A percentile compares a stretch with the other conserved stretches of the same genome.
These are phyloP conservation scores for Battus philenor DNA, from an alignment of 1,140 invertebrate genomes.

Conservation along the genomic window DNA sequence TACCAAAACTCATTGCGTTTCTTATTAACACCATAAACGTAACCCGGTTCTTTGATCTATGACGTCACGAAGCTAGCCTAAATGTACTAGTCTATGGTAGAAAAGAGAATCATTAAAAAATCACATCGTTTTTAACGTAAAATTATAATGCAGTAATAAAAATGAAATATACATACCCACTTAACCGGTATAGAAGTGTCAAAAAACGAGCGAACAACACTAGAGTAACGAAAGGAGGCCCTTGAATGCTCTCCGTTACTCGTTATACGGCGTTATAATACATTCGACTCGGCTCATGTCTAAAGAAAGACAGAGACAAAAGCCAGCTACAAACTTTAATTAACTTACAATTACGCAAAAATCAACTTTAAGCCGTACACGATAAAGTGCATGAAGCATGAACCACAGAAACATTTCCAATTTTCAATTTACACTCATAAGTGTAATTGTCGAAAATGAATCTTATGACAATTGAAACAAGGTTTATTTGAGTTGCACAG, in stretches of 20 bases:
- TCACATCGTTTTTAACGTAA: too few relatives aligned
- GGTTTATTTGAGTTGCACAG: background rate
- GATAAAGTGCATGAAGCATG: slow-evolving; percentile 12
- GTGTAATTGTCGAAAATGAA: too few relatives aligned
- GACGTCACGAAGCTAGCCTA: too few relatives aligned
- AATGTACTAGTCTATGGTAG: too few relatives aligned
- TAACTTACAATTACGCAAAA: background rate
- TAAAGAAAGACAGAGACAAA: slow-evolving; percentile 1
- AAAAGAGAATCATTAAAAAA: too few relatives aligned
- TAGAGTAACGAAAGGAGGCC: background rate
- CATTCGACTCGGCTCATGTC: background rate
- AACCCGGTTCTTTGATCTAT: too few relatives aligned
- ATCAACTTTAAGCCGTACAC: background rate
- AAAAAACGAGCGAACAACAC: slow-evolving; percentile 8
- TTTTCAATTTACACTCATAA: too few relatives aligned
- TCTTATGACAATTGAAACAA: background rate
- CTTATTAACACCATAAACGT: too few relatives aligned
- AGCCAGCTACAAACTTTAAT: too few relatives aligned
- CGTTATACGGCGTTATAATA: slow-evolving; percentile 17
- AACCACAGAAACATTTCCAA: too few relatives aligned
- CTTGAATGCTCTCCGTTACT: slow-evolving; percentile 13
- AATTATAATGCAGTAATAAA: too few relatives aligned
- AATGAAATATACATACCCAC: background rate
- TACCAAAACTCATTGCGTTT: too few relatives aligned
- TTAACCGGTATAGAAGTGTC: slow-evolving; percentile 3